Conservation (phyloP, 2,113 vertebrate genomes). For the Gymnorhina tibicen region DNA sequence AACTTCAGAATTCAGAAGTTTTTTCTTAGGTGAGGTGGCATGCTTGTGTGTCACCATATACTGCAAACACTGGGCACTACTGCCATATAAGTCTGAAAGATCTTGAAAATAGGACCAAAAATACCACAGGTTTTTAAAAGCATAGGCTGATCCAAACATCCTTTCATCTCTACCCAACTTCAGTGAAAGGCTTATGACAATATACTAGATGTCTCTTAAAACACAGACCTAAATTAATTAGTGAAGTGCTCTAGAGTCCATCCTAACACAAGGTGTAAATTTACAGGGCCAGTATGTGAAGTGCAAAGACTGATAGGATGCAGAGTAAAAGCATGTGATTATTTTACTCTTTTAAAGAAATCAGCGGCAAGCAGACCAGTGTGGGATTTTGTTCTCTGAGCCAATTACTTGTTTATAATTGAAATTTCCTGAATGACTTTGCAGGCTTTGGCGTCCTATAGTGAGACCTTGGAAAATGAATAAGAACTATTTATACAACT, state of each 20-base stretch:
- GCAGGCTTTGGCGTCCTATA: background rate
- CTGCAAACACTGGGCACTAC: background rate
- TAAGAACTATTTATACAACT: background rate
- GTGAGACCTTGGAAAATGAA: background rate
- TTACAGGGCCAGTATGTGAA: background rate
- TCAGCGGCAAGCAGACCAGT: background rate
- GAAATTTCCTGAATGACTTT: background rate
- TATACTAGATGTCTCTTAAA: background rate
- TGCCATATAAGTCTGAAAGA: background rate
- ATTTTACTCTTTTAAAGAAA: background rate
- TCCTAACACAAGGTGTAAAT: background rate
- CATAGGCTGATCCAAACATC: background rate
- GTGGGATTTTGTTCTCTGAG: background rate
- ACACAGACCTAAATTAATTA: background rate
- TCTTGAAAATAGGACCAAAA: background rate
- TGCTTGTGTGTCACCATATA: background rate
- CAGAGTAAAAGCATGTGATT: background rate
- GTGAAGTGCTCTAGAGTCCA: background rate
- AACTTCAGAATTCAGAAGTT: background rate
- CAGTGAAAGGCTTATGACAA: background rate
- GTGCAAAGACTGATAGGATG: background rate
- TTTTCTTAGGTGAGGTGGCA: accelerated
- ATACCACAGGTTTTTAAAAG: background rate
- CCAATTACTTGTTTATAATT: background rate
- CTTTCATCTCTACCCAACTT: background rate